A percentile compares a stretch with the other conserved stretches of the same genome.
phyloP scores from a whole-genome alignment of 1,140 invertebrate species.

The Drosophila azteca region DNA sequence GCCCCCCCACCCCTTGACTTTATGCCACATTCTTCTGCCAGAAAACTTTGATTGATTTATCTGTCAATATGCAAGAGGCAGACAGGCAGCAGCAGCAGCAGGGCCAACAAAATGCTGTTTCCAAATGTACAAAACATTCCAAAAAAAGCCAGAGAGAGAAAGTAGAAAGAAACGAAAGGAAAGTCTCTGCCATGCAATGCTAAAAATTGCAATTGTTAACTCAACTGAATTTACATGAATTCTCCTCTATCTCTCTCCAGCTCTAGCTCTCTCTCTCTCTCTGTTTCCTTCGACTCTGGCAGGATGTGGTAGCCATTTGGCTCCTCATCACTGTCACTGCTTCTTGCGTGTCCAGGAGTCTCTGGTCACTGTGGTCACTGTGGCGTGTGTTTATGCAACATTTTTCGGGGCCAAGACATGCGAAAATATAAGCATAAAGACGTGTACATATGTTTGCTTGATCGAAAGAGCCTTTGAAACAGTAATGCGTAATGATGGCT shows the following conservation, averaged over 20 bases:
- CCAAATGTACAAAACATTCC: conserved; percentile 49
- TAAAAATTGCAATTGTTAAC: conserved; percentile 77
- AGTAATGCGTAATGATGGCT: conserved; percentile 45
- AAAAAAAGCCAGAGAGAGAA: conserved; percentile 11
- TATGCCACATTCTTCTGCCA: conserved; percentile 30
- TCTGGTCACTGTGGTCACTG: background rate
- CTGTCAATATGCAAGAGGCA: conserved; percentile 66
- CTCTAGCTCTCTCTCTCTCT: no score
- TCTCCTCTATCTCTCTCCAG: conserved; percentile 18
- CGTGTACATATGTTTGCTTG: background rate
- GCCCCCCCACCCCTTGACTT: background rate
- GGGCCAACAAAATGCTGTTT: conserved; percentile 48
- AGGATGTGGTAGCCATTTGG: conserved; percentile 11
- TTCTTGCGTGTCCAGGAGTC: conserved; percentile 5
- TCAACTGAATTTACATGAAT: conserved; percentile 63
- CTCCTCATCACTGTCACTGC: conserved; percentile 56
- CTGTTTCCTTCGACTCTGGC: background rate
- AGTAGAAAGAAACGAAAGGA: background rate
- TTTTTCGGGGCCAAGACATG: conserved; percentile 19
- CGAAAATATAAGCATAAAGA: background rate
- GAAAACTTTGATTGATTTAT: conserved; percentile 75
- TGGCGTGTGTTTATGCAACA: conserved; percentile 58
- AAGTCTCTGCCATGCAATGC: conserved; percentile 24
- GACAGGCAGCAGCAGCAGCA: conserved; percentile 34
- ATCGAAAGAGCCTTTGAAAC: conserved; percentile 23